phyloP scores from a whole-genome alignment of 2,888 invertebrate genomes.

The Drosophila colorata region DNA sequence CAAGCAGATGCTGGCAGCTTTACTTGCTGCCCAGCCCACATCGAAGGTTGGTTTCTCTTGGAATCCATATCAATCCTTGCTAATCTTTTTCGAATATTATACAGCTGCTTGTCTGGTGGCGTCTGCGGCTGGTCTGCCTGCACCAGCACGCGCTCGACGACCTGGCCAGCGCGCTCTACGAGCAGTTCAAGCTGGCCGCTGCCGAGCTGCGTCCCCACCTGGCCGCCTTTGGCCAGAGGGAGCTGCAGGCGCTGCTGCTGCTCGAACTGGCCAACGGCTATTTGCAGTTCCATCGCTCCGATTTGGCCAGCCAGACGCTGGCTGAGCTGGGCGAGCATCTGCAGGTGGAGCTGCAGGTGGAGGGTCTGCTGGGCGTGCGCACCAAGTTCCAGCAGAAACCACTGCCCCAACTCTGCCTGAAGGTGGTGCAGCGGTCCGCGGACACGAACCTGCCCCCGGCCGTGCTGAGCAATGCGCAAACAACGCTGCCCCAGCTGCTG shows the following conservation, averaged over 20 bases:
- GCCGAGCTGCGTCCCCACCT: conserved; percentile 64
- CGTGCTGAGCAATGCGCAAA: conserved; percentile 85
- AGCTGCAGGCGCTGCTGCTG: conserved; percentile 85
- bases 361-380: conserved; percentile 93
- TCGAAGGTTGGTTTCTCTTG: conserved; percentile 61
- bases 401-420: conserved; percentile 92
- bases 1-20: conserved; percentile 84
- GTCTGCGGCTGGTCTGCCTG: conserved; percentile 89
- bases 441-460: conserved; percentile 57
- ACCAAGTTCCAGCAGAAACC: conserved; percentile 94
- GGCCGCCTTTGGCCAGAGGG: conserved; percentile 80
- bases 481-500: conserved; percentile 88
- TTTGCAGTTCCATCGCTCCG: conserved; percentile 90
- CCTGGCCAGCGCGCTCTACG: conserved; percentile 88
- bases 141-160: conserved; percentile 93
- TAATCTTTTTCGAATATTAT: not conserved
- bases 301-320: conserved; percentile 89
- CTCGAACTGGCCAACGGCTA: conserved; percentile 89
- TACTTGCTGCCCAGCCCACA: conserved; percentile 78
- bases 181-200: conserved; percentile 74
- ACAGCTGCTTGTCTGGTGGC: conserved; percentile 87
- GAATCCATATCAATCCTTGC: not conserved
- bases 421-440: conserved; percentile 86
- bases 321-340: conserved; percentile 88
- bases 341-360: conserved; percentile 89